Evolutionary conservation across 2,888 invertebrate genomes (phyloP).

Genomic region (Uloborus plumipes): DNA sequence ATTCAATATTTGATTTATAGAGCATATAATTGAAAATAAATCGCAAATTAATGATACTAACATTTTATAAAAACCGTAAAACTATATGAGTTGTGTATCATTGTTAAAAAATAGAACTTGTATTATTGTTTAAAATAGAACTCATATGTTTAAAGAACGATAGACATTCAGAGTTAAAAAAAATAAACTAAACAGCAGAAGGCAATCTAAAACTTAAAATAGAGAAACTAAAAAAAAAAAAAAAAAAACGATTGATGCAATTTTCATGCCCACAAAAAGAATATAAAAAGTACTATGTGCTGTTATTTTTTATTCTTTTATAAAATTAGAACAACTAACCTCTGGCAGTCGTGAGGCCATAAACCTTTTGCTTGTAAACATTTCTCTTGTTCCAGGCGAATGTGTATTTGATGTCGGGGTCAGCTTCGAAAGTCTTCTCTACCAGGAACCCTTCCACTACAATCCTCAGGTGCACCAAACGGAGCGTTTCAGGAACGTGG

Average conservation of each 20-base stretch:
- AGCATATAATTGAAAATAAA: too few relatives aligned
- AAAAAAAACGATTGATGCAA: background rate
- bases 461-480: slow-evolving; percentile 90
- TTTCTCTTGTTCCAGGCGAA: slow-evolving; percentile 98
- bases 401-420: slow-evolving; percentile 95
- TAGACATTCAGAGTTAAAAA: too few relatives aligned
- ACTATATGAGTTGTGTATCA: too few relatives aligned
- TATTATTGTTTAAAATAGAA: too few relatives aligned
- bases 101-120: too few relatives aligned
- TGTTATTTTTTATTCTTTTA: background rate
- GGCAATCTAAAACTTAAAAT: too few relatives aligned
- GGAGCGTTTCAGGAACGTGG: slow-evolving; percentile 82
- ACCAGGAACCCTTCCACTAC: slow-evolving; percentile 95
- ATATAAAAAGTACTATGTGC: background rate
- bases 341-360: slow-evolving; percentile 95
- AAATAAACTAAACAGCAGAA: too few relatives aligned
- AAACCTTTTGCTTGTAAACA: slow-evolving; percentile 95
- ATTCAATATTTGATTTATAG: too few relatives aligned
- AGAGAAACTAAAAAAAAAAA: too few relatives aligned
- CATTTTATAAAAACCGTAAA: too few relatives aligned
- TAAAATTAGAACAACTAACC: slow-evolving; percentile 66
- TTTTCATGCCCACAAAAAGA: background rate
- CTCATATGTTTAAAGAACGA: too few relatives aligned
- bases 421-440: slow-evolving; percentile 94
- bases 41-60: too few relatives aligned